Evolutionary conservation across 2,888 invertebrate species (phyloP).

Genomic region (Lacanobia oleracea): DNA sequence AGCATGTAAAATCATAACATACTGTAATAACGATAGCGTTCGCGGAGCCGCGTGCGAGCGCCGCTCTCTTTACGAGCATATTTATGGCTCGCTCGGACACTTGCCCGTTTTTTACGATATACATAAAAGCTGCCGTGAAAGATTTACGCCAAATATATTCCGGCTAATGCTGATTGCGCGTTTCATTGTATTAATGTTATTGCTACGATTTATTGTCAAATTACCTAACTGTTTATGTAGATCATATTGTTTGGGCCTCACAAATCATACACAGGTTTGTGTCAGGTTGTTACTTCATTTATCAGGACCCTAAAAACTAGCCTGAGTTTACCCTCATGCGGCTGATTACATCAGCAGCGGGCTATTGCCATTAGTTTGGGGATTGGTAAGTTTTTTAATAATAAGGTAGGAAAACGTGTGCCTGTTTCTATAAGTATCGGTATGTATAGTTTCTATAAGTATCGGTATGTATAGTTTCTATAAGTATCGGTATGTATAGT

Average conservation of each 20-base stretch:
- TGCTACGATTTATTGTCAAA: slow-evolving; percentile 67
- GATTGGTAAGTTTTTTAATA: neutral
- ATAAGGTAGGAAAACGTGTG: neutral
- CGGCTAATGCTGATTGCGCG: slow-evolving; percentile 87
- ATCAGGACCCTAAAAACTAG: neutral
- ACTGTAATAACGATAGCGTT: slow-evolving; percentile 15
- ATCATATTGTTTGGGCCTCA: slow-evolving; percentile 37
- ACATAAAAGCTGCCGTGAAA: slow-evolving; percentile 89
- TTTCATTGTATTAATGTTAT: slow-evolving; percentile 81
- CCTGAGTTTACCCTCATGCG: neutral
- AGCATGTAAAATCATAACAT: slow-evolving; percentile 16
- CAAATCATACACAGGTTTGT: slow-evolving; percentile 35
- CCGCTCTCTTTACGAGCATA: slow-evolving; percentile 83
- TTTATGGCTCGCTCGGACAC: slow-evolving; percentile 88
- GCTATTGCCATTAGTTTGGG: neutral
- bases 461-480: too few relatives aligned
- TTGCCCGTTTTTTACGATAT: slow-evolving; percentile 89
- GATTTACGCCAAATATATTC: slow-evolving; percentile 90
- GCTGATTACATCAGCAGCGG: too few relatives aligned
- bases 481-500: too few relatives aligned
- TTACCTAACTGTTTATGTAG: slow-evolving; percentile 69
- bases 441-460: too few relatives aligned
- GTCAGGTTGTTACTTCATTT: neutral
- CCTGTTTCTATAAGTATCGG: neutral
- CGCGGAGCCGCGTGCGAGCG: slow-evolving; percentile 27